Base-by-base conservation (phyloP, 1,140 invertebrate genomes). In the Hypothenemus hampei region DNA sequence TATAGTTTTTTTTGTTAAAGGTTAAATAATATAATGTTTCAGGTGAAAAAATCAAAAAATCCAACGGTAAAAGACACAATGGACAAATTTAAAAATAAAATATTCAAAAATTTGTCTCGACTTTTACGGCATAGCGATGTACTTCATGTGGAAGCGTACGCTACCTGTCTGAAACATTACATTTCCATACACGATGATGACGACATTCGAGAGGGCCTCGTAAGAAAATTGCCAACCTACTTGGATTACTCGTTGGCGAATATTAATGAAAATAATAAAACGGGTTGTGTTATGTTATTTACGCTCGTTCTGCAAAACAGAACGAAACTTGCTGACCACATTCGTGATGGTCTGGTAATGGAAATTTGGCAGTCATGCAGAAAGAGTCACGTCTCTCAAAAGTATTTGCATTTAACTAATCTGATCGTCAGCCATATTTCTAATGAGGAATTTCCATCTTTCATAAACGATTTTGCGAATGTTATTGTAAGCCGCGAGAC, bases 291-390 rank as follows among this genome's bases (percentile, higher is more conserved):
- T 8, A 43, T 41, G 16, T 51, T 69, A 23, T 65, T 67, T 41
- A 49, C 43, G 7, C 57, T 56, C 33, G 55, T 67, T 19, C 57
- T 69, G 44, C 43, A 60, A 16, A 57, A 69, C 36, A 65, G 63
- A 54, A 20, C 41, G 4, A 51, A 57, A 52, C 24, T 69, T 7
- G 41, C 53, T 22, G n/a, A 43, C 19, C 15, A 62, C n/a, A 16
- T 46, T 2, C 44, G 53, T 36, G 46, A 60, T 37, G n/a, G n/a
- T n/a, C 50, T 69, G 4, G 41, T 59, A 13, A 19, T 62, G 23
- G 53, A 60, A 26, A 59, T 65, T 15, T 69, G 65, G 65, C 61
- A 63, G 22, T 26, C 22, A n/a, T 62, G 56, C 21, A 63, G 65
- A 58, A 39, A 33, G 11, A 49, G 58, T 36, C 16, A 57, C 8